These are phyloP conservation scores for Zelostemma sp. DNA, from an alignment of 1,140 invertebrate species.

Conservation along the genomic window DNA sequence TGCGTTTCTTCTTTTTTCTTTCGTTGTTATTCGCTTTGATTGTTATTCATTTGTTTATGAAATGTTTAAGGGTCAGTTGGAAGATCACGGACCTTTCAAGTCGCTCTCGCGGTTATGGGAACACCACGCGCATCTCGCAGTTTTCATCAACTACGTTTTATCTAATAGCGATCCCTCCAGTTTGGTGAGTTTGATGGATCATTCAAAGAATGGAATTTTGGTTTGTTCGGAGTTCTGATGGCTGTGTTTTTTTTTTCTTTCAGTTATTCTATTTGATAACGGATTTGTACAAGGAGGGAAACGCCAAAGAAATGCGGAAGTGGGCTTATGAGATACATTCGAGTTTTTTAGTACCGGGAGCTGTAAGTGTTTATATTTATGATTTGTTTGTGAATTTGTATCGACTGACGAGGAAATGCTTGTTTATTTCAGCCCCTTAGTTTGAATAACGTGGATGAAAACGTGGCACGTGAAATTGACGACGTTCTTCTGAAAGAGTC, in stretches of 20 bases:
- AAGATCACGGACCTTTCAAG: constrained; percentile 86
- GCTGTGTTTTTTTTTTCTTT: constrained; percentile 55
- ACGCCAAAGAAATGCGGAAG: constrained; percentile 90
- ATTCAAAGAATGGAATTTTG: constrained; percentile 8
- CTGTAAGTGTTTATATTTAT: constrained; percentile 71
- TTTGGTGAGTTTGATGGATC: constrained; percentile 70
- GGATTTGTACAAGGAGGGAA: constrained; percentile 86
- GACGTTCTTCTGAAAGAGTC: constrained; percentile 84
- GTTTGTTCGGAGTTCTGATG: constrained; percentile 4
- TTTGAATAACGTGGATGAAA: constrained; percentile 87
- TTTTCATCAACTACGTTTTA: constrained; percentile 91
- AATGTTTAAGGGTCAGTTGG: constrained; percentile 72
- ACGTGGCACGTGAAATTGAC: constrained; percentile 89
- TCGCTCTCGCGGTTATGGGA: constrained; percentile 78
- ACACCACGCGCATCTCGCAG: constrained; percentile 85
- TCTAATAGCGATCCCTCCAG: constrained; percentile 88
- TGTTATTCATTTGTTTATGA: constrained; percentile 13
- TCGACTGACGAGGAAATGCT: constrained; percentile 29
- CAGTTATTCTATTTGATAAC: constrained; percentile 91
- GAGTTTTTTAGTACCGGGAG: constrained; percentile 92
- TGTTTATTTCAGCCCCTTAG: constrained; percentile 79
- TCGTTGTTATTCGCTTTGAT: constrained; percentile 15
- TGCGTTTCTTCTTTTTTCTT: constrained; percentile 62
- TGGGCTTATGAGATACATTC: constrained; percentile 99
- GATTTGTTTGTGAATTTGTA: not conserved